Evolutionary conservation across 2,113 vertebrate species (phyloP), one percentile per base, ranked within the genome.

Genomic region (Maccullochella peelii): DNA sequence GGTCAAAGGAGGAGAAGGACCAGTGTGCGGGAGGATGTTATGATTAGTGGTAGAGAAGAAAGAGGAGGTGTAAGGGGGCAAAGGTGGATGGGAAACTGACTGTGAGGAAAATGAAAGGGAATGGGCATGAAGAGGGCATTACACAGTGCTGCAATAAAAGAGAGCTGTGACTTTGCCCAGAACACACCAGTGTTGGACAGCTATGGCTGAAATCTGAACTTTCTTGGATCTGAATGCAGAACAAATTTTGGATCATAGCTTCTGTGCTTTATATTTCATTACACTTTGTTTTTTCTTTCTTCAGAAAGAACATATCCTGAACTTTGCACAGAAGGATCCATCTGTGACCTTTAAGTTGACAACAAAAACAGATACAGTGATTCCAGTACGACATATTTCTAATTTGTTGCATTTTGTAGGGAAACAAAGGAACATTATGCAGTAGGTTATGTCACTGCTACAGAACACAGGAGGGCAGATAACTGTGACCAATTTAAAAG

Each of bases 121-220:
- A 86, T 73, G 67, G 44, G 61, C 67, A 79, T 82, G 42, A 83
- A 54, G 49, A 80, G 38, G 77, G 55, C 63, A 69, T 84, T 84
- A 80, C 70, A 85, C 80, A 78, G 40, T 38, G 4, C 36, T 40
- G 54, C 57, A 58, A 73, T 83, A 80, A 87, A 86, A 65, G 14
- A 81, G 63, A 52, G 36, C 30, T 57, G 40, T 70, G 77, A 44
- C 66, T 59, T 66, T 81, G 72, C 77, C 80, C 74, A 81, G 76
- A 88, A 67, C 33, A 58, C 58, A 81, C 47, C 23, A 68, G 68
- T 58, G 23, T 30, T 89, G 72, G 47, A 70, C 18, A 54, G 63
- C 25, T 14, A 23, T 10, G 38, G 20, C 27, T 61, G 55, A 76
- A 83, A 83, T 74, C 18, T 23, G 47, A 89, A 73, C 58, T 59